Conservation (phyloP, 2,888 invertebrate genomes). For the Troglohyphantes excavatus region DNA sequence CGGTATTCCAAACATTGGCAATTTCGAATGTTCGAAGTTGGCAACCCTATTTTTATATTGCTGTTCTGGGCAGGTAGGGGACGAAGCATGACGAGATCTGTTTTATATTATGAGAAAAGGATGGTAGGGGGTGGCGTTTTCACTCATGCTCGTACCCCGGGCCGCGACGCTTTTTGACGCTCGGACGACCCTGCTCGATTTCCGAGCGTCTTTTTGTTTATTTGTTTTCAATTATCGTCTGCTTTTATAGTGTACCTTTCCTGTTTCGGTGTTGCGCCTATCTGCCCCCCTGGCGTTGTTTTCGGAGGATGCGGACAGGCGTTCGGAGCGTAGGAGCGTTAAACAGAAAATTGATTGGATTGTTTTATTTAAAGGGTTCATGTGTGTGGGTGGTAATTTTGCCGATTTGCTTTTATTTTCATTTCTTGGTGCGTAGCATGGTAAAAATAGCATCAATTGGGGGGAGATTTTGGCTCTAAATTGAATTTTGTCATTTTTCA, state of each 20-base stretch:
- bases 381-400: too few relatives aligned
- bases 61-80: background rate
- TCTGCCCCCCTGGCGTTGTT: background rate
- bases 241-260: background rate
- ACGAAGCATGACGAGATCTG: constrained; percentile 57
- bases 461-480: too few relatives aligned
- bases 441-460: too few relatives aligned
- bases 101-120: constrained; percentile 59
- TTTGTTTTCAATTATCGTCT: constrained; percentile 47
- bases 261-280: background rate
- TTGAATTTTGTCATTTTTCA: too few relatives aligned
- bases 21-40: too few relatives aligned
- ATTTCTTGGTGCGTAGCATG: too few relatives aligned
- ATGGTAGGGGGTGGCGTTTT: constrained; percentile 18
- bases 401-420: too few relatives aligned
- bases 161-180: constrained; percentile 52
- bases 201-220: constrained; percentile 9
- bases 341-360: background rate
- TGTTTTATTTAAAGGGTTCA: background rate
- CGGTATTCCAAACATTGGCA: too few relatives aligned
- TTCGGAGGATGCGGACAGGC: background rate
- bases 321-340: background rate
- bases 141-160: constrained; percentile 56
- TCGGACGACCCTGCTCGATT: constrained; percentile 47
- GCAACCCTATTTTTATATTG: constrained; percentile 47